Percentiles rank a stretch among this genome's conserved stretches.
Evolutionary conservation across 2,797 vertebrate genomes (phyloP).

Genomic region (Oryzias dopingdopingensis): DNA sequence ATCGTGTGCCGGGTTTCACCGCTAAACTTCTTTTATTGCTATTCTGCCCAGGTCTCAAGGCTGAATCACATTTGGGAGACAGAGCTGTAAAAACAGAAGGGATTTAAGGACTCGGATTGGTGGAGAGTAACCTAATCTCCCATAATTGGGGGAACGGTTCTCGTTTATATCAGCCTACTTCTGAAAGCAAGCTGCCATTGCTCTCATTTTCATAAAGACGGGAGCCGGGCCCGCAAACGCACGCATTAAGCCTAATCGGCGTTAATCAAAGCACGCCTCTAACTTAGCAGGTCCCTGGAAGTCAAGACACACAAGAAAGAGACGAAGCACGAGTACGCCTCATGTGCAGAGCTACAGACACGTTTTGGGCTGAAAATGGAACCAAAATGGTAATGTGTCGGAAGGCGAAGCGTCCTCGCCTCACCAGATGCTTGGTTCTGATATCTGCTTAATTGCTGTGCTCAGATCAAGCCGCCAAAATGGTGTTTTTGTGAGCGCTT

Average conservation of each 20-base stretch:
- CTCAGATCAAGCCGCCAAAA: constrained; percentile 71
- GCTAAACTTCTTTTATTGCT: constrained; percentile 65
- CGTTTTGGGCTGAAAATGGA: constrained; percentile 67
- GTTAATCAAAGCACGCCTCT: constrained; percentile 52
- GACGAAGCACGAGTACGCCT: constrained; percentile 19
- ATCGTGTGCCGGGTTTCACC: constrained; percentile 50
- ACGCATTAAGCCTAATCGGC: constrained; percentile 47
- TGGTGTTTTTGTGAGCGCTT: constrained; percentile 51
- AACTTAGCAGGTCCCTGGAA: constrained; percentile 37
- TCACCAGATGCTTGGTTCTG: constrained; percentile 74
- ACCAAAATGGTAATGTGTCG: constrained; percentile 67
- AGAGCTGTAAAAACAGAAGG: constrained; percentile 69
- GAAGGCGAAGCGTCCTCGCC: constrained; percentile 66
- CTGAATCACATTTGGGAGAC: constrained; percentile 65
- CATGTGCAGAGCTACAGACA: constrained; percentile 46
- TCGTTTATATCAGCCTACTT: constrained; percentile 70
- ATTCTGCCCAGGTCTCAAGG: constrained; percentile 64
- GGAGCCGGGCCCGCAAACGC: constrained; percentile 31
- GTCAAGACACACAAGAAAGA: constrained; percentile 23
- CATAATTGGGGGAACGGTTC: constrained; percentile 71
- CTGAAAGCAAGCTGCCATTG: constrained; percentile 60
- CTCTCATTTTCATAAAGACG: constrained; percentile 55
- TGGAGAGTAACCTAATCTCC: constrained; percentile 73
- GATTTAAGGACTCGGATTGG: constrained; percentile 72
- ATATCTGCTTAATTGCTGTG: constrained; percentile 73